phyloP scores from a whole-genome alignment of 2,113 vertebrate genomes.

The Ceyx melanurus region DNA sequence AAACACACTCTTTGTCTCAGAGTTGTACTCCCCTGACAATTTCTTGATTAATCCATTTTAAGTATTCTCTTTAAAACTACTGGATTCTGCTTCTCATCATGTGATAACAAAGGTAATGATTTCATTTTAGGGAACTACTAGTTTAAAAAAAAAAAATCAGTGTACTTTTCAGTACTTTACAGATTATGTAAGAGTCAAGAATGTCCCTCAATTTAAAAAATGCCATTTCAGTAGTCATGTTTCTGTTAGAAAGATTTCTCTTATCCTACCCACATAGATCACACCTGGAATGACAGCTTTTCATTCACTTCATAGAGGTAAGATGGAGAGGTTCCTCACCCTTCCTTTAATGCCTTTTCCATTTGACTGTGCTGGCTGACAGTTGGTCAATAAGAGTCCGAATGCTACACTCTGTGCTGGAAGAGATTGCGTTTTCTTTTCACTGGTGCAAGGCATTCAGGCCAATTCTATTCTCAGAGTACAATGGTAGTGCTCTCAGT shows the following conservation, averaged over 20 bases:
- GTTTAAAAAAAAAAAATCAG: neutral
- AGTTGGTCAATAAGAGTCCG: neutral
- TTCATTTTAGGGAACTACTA: neutral
- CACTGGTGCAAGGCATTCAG: neutral
- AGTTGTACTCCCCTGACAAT: neutral
- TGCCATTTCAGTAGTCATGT: neutral
- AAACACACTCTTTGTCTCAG: neutral
- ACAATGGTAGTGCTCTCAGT: neutral
- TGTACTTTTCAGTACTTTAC: neutral
- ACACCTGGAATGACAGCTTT: neutral
- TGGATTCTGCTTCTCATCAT: neutral
- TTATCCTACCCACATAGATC: neutral
- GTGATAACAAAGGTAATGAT: neutral
- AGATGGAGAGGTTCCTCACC: neutral
- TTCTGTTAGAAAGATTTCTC: neutral
- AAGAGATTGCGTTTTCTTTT: constrained; percentile 18
- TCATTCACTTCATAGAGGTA: neutral
- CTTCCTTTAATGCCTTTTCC: neutral
- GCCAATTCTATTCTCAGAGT: constrained; percentile 3
- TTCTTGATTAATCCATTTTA: neutral
- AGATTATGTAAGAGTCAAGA: neutral
- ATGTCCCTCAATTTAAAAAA: neutral
- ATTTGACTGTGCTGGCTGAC: neutral
- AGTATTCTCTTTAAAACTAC: neutral
- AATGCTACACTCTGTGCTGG: neutral